These are phyloP conservation scores for Xyrichtys novacula DNA, from an alignment of 2,797 vertebrate species.

Conservation along the genomic window DNA sequence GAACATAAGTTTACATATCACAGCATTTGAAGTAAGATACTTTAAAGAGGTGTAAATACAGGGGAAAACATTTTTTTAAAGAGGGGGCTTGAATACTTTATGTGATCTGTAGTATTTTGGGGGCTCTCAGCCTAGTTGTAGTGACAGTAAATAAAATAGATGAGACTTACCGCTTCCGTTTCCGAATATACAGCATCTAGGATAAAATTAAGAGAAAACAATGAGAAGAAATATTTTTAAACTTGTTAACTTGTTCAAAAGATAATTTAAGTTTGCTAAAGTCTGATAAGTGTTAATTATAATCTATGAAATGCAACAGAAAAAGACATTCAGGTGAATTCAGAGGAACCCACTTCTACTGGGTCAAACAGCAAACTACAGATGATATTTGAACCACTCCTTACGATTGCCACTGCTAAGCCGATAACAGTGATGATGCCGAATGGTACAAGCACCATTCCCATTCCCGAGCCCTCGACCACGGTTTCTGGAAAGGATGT, in stretches of 20 bases:
- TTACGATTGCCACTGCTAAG: conserved; percentile 94
- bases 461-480: conserved; percentile 83
- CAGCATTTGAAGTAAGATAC: no score
- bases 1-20: no score
- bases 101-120: background rate
- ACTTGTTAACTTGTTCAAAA: background rate
- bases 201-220: conserved; percentile 33
- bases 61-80: no score
- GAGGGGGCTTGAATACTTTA: no score
- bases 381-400: conserved; percentile 50
- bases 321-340: background rate
- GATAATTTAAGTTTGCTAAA: background rate
- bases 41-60: no score
- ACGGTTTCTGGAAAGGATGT: conserved; percentile 86
- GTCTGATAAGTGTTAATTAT: background rate
- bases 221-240: conserved; percentile 37
- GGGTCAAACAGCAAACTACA: background rate
- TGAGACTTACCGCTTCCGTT: conserved; percentile 92
- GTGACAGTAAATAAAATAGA: background rate
- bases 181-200: conserved; percentile 97
- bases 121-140: background rate
- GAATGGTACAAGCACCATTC: conserved; percentile 93
- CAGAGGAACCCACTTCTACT: background rate
- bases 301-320: background rate
- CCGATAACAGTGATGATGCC: conserved; percentile 96